Percentiles rank a stretch among this genome's conserved stretches.
Evolutionary conservation across 2,888 invertebrate species (phyloP).

Genomic region (Xestia c-nigrum): DNA sequence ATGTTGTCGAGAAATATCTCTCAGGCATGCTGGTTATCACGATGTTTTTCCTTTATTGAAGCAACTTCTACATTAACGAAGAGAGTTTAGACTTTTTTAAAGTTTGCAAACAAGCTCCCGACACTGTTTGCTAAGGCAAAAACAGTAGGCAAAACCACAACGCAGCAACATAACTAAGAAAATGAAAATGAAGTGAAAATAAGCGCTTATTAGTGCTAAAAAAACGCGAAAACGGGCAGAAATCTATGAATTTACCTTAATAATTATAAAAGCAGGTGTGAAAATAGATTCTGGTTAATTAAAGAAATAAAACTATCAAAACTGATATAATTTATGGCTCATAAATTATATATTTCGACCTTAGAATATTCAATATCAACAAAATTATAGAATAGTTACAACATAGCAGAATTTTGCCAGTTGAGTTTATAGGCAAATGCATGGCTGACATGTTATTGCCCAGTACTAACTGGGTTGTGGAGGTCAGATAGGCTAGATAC

Average conservation of each 20-base stretch:
- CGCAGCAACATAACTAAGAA: not conserved
- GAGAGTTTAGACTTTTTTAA: not conserved
- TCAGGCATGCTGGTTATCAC: no score
- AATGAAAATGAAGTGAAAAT: no score
- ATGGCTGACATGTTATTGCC: not conserved
- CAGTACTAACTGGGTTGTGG: no score
- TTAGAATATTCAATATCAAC: not conserved
- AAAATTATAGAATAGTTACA: not conserved
- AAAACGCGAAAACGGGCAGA: not conserved
- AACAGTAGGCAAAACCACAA: not conserved
- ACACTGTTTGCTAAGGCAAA: not conserved
- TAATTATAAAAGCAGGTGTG: slow-evolving; percentile 3
- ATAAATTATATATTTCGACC: not conserved
- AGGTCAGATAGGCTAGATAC: no score
- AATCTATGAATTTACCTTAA: not conserved
- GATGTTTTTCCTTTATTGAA: no score
- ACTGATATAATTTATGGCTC: slow-evolving; percentile 2
- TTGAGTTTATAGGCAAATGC: not conserved
- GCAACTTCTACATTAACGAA: not conserved
- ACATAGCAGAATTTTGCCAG: not conserved
- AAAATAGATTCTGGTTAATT: not conserved
- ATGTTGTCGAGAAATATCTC: no score
- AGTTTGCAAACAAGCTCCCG: not conserved
- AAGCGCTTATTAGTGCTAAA: not conserved
- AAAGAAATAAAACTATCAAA: not conserved